These are phyloP conservation scores for Protosalanx chinensis DNA, from an alignment of 2,797 vertebrate genomes.

Conservation along the genomic window DNA sequence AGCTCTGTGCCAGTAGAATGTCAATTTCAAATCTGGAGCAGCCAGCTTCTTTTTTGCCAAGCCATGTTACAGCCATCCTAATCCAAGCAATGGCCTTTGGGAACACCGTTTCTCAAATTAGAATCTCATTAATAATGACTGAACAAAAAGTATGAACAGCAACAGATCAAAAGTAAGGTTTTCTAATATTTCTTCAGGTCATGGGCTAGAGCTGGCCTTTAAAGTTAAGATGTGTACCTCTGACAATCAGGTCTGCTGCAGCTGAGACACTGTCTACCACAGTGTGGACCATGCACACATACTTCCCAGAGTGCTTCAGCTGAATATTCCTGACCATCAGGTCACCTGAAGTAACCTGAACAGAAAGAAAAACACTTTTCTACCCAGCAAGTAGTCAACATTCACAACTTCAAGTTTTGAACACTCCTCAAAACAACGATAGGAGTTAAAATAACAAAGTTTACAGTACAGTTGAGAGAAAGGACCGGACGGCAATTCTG, in stretches of 20 bases:
- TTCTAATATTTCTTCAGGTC: slow-evolving; percentile 16
- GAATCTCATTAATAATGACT: not conserved
- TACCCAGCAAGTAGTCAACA: not conserved
- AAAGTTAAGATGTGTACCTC: slow-evolving; percentile 69
- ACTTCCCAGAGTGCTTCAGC: slow-evolving; percentile 84
- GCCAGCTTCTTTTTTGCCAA: too few relatives aligned
- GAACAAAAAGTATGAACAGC: slow-evolving; percentile 16
- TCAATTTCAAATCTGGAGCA: too few relatives aligned
- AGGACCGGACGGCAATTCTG: not conserved
- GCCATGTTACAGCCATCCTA: too few relatives aligned
- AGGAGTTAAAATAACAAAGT: not conserved
- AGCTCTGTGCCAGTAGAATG: too few relatives aligned
- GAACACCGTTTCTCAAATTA: too few relatives aligned
- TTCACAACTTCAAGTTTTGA: not conserved
- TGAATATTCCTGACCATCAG: slow-evolving; percentile 90
- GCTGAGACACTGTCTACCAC: slow-evolving; percentile 81
- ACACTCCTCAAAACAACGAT: not conserved
- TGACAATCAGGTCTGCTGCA: slow-evolving; percentile 79
- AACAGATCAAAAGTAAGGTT: slow-evolving; percentile 10
- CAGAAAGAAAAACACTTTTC: slow-evolving; percentile 21
- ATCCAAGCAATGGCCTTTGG: too few relatives aligned
- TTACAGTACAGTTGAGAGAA: not conserved
- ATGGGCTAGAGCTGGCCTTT: slow-evolving; percentile 22
- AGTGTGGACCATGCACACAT: slow-evolving; percentile 81
- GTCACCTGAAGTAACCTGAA: slow-evolving; percentile 83